Base-by-base conservation (phyloP, 1,140 invertebrate genomes). In the Neuroterus valhalla region DNA sequence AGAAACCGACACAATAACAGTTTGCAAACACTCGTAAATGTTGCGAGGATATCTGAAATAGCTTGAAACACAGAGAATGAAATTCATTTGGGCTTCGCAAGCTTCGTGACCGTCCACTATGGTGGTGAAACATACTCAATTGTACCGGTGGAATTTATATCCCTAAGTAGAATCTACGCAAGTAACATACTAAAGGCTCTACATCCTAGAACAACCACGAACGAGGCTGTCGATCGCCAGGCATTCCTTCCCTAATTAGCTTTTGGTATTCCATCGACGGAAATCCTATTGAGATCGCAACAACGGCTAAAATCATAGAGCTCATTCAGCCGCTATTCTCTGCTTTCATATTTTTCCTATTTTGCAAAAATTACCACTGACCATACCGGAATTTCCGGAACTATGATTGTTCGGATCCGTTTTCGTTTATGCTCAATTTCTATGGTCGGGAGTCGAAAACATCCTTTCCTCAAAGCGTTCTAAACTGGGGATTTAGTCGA, bases 161-260 rank as follows among this genome's bases (percentile, higher is more conserved):
- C 31, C 55, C 26, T 62, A 11, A n/a, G 55, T 26, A 62, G 55
- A 62, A 62, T 62, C 14, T 62, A 62, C 55, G 55, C 55, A 62
- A 62, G 55, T 62, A 62, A n/a, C 55, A 62, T 62, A 38, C 4
- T 10, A 31, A 62, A 62, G 8, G 23, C 21, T 14, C 52, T 55
- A 62, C 15, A 62, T 62, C 14, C 55, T 62, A 26, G 21, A 31
- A 62, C 31, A 62, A 62, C 55, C 55, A 38, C 55, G 55, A 62
- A 26, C 31, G 55, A 62, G 55, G 55, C 55, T 62, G 14, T 62
- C 55, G 55, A 62, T 62, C 26, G 55, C 55, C 31, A 26, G 55
- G 55, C 55, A 62, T 62, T 62, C 55, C 55, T 62, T 62, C 31
- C 55, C 55, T 62, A 62, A 62, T 62, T 62, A 62, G 55, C 55